Conservation (phyloP, 2,888 invertebrate genomes). For the Hydroisotoma schaefferi region DNA sequence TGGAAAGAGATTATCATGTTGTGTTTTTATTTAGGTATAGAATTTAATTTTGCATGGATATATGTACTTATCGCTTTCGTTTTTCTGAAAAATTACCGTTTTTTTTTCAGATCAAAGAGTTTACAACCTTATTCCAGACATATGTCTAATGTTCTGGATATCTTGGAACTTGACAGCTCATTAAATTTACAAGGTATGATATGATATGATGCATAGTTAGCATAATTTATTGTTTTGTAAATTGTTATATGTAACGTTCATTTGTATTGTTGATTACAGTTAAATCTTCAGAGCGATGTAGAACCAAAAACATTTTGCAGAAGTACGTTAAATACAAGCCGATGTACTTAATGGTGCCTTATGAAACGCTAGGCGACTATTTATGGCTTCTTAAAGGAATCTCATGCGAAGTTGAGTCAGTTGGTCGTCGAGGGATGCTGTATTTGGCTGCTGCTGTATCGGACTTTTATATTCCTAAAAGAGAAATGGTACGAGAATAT, state of each 20-base stretch:
- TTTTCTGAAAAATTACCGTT: not conserved
- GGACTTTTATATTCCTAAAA: constrained; percentile 94
- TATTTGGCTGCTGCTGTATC: constrained; percentile 98
- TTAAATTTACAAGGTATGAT: not conserved
- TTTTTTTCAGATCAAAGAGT: constrained; percentile 67
- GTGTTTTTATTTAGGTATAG: constrained; percentile 80
- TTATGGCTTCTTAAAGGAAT: constrained; percentile 82
- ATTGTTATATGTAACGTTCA: not conserved
- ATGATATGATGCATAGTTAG: not conserved
- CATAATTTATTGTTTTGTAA: not conserved
- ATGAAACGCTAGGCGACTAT: constrained; percentile 75
- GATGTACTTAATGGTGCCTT: constrained; percentile 32
- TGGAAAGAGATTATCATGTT: constrained; percentile 73
- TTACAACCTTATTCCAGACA: constrained; percentile 87
- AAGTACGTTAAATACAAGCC: constrained; percentile 30
- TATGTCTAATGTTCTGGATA: constrained; percentile 55
- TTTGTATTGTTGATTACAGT: constrained; percentile 19
- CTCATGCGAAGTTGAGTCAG: constrained; percentile 68
- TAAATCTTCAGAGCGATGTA: constrained; percentile 20
- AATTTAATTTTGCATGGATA: not conserved
- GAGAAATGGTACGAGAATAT: constrained; percentile 69
- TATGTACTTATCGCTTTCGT: not conserved
- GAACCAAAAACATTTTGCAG: constrained; percentile 20
- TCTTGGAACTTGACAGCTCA: constrained; percentile 31
- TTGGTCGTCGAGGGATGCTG: constrained; percentile 70